A percentile compares a stretch with the other conserved stretches of the same genome.
Conservation (phyloP, 2,888 invertebrate genomes). For the Troglohyphantes excavatus region DNA sequence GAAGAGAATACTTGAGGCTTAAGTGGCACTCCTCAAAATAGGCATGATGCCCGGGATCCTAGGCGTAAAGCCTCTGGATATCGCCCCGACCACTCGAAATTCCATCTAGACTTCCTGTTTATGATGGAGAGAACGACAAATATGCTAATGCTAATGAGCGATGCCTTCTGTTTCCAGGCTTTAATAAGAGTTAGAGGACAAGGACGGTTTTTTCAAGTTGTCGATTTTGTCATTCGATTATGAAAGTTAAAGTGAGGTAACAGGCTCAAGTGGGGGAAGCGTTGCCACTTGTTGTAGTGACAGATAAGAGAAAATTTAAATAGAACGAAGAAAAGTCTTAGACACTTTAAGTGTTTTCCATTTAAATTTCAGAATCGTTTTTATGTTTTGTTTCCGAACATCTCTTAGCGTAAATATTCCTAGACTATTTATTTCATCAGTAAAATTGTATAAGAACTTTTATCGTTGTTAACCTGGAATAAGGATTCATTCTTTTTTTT, state of each 20-base stretch:
- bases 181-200: constrained; percentile 45
- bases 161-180: constrained; percentile 33
- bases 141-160: constrained; percentile 71
- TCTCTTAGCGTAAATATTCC: too few relatives aligned
- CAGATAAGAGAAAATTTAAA: not conserved
- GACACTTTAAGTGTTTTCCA: too few relatives aligned
- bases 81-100: constrained; percentile 61
- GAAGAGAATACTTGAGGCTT: constrained; percentile 65
- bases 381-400: too few relatives aligned
- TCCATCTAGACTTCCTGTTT: constrained; percentile 71
- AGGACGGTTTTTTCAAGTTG: constrained; percentile 37
- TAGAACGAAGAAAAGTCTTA: too few relatives aligned
- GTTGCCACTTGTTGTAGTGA: not conserved
- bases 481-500: too few relatives aligned
- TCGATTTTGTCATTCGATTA: constrained; percentile 28
- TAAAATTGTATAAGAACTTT: too few relatives aligned
- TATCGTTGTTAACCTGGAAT: too few relatives aligned
- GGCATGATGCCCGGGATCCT: constrained; percentile 64
- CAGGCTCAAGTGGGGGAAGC: too few relatives aligned
- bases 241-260: not conserved
- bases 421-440: too few relatives aligned
- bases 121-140: constrained; percentile 67
- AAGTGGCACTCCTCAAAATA: constrained; percentile 77
- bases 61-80: constrained; percentile 60
- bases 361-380: too few relatives aligned